Evolutionary conservation across 1,140 invertebrate genomes (phyloP), one percentile per base, ranked within the genome.

Genomic region (Capitella teleta): DNA sequence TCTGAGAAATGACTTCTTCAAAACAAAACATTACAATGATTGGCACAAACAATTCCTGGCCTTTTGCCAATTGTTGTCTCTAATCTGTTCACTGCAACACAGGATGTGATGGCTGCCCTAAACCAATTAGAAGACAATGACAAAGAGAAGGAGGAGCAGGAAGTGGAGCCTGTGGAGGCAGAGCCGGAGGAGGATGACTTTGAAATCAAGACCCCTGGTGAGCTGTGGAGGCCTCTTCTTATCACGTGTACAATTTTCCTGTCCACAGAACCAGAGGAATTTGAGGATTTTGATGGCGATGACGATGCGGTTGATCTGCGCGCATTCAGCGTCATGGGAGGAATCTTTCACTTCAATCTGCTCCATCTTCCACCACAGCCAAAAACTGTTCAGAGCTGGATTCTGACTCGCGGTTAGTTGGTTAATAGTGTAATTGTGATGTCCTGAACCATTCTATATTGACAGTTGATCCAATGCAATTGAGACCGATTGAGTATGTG

Each of bases 221-320:
- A 34, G 45, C 21, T 5, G 28, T 1, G 36, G 19, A 28, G 16
- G n/a, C 14, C 16, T 2, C 19, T 19, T 12, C 19, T 8, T 40
- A 8, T 16, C 10, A 34, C 0, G 32, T 12, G 32, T 12, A 34
- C 32, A 10, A 10, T 12, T 34, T 16, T 16, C 32, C 32, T 42
- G 4, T 21, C 10, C 48, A 12, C 37, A 58, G 55, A 48, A 32
- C 57, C 56, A 2, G 28, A 12, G 23, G 63, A 65, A 38, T 70
- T 57, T 58, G 66, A 68, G 36, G 69, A 72, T 28, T 72, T 72
- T 63, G 67, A 70, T 53, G 67, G 64, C 28, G 67, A 68, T 55
- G 67, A 69, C 23, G 67, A 71, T 56, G 61, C 66, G 1, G 48
- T 72, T 14, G 70, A 73, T 57, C 48, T 73, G 23, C 45, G 70